These are phyloP conservation scores for Pachycephus smyrnensis DNA, from an alignment of 2,888 invertebrate genomes.

Conservation along the genomic window DNA sequence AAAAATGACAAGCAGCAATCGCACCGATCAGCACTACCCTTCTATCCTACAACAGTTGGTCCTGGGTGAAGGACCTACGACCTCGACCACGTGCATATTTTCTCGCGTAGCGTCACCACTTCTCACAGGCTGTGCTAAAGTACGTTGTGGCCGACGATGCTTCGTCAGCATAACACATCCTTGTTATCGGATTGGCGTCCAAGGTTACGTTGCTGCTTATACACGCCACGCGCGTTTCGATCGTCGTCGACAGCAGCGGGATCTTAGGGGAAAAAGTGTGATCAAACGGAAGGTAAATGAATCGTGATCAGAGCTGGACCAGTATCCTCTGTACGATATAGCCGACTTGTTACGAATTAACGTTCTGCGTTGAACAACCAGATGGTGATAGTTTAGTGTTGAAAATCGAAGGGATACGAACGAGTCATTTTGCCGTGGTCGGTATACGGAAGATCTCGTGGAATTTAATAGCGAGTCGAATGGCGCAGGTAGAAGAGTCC, in stretches of 20 bases:
- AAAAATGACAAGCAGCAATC: background rate
- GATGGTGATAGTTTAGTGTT: background rate
- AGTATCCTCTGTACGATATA: background rate
- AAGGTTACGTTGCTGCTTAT: constrained; percentile 41
- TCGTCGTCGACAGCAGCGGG: background rate
- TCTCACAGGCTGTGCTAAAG: constrained; percentile 36
- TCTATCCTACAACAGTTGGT: background rate
- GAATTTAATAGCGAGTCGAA: constrained; percentile 58
- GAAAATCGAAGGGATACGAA: background rate
- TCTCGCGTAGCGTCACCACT: constrained; percentile 31
- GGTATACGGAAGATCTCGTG: background rate
- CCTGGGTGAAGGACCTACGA: constrained; percentile 12
- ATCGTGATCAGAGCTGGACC: background rate
- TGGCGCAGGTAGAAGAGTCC: constrained; percentile 46
- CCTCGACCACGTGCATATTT: constrained; percentile 29
- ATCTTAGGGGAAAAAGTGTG: background rate
- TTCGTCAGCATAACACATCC: constrained; percentile 58
- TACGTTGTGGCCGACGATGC: constrained; percentile 45
- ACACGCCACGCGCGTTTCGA: background rate
- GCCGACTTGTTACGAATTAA: background rate
- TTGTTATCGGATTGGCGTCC: constrained; percentile 55
- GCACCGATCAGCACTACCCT: background rate
- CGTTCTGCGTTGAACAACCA: too few relatives aligned
- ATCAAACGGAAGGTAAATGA: background rate
- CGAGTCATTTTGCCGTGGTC: background rate